Evolutionary conservation across 2,113 vertebrate species (phyloP), one percentile per base, ranked within the genome.

Genomic region (Pelecanus crispus): DNA sequence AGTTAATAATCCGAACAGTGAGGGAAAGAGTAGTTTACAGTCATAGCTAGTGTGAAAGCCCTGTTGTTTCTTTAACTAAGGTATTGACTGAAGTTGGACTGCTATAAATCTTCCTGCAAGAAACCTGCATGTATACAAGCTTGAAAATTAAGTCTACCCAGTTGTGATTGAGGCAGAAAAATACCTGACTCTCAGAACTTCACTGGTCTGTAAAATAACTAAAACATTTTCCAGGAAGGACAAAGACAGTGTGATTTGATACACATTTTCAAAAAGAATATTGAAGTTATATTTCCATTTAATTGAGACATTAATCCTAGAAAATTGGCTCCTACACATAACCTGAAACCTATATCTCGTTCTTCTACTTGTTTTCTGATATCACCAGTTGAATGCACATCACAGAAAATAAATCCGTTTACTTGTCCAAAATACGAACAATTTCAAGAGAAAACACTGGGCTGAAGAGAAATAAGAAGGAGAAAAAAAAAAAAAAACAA

Each of bases 231-330:
- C 63, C 47, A 81, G 53, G 67, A 72, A 83, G 61, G 58, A 94
- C 88, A 79, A 81, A 96, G 84, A 78, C n/a, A 53, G 70, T 85
- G 87, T 56, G 80, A 93, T 95, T 78, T 94, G 92, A 88, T 80
- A 94, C 85, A 86, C 50, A 40, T 84, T 96, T 96, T 63, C 19
- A 62, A 94, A 90, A 77, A 95, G 52, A 94, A 92, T 86, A 92
- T 91, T 92, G 95, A 61, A 96, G 88, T 79, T 91, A 85, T 87
- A 73, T 45, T 94, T 96, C 78, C 58, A 94, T 79, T 95, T 95
- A 93, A 94, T 97, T 96, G 97, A 96, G 77, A 86, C 77, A 96
- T 96, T 97, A 97, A 96, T 95, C 79, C 81, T 91, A 88, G 84
- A 93, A 94, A 96, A 97, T 71, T 88, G 91, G 83, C 53, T 97